These are phyloP conservation scores for Brenthis ino DNA, from an alignment of 2,888 invertebrate species.

Conservation along the genomic window DNA sequence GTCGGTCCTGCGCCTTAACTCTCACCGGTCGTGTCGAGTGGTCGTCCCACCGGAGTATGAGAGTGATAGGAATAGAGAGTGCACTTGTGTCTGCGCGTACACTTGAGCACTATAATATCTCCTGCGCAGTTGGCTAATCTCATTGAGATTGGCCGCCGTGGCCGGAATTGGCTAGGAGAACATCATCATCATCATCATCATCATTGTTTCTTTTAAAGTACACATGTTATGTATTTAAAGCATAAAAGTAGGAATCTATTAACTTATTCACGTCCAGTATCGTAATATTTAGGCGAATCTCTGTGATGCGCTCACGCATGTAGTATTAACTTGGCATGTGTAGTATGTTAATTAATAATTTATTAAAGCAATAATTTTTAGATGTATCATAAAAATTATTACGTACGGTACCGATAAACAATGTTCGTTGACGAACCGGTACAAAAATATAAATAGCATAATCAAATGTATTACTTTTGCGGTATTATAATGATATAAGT, in stretches of 20 bases:
- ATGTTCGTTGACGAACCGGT: constrained; percentile 23
- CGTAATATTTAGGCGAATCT: constrained; percentile 46
- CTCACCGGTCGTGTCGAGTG: too few species aligned
- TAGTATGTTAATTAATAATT: constrained; percentile 13
- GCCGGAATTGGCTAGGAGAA: too few species aligned
- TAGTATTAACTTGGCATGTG: constrained; percentile 32
- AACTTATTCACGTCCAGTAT: constrained; percentile 5
- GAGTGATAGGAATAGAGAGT: too few species aligned
- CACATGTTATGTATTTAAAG: not conserved
- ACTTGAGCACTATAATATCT: too few species aligned
- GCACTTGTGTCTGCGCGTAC: too few species aligned
- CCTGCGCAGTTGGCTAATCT: too few species aligned
- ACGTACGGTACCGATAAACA: not conserved
- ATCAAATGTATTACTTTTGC: constrained; percentile 13
- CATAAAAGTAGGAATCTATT: not conserved
- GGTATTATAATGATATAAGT: constrained; percentile 13
- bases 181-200: too few species aligned
- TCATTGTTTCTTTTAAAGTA: not conserved
- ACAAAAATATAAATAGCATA: constrained; percentile 18
- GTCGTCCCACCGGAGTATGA: too few species aligned
- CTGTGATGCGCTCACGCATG: constrained; percentile 50
- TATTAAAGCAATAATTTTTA: constrained; percentile 23
- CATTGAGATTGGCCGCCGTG: too few species aligned
- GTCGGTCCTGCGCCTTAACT: too few species aligned
- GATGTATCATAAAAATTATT: constrained; percentile 1